Percentiles rank a stretch among this genome's conserved stretches.
Conservation (phyloP, 2,888 invertebrate genomes). For the Agelastica alni region DNA sequence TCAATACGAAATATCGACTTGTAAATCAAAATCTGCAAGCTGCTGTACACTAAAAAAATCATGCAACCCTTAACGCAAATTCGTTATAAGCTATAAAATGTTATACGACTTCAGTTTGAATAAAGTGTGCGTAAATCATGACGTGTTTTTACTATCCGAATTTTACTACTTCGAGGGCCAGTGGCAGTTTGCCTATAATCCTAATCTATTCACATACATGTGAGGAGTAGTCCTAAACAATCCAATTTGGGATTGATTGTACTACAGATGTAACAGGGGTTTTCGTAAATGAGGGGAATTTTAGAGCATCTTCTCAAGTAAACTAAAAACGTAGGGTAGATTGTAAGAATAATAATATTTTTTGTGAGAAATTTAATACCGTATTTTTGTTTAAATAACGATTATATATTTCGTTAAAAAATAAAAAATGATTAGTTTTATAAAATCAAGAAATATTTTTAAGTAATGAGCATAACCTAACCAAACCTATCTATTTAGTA, state of each 20-base stretch:
- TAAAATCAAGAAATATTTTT: too few relatives aligned
- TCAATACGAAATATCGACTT: constrained; percentile 30
- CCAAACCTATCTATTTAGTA: too few relatives aligned
- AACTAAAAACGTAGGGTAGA: neutral
- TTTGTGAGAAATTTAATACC: too few relatives aligned
- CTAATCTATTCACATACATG: constrained; percentile 29
- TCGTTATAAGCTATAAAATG: constrained; percentile 52
- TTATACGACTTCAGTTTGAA: constrained; percentile 48
- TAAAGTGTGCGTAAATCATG: constrained; percentile 37
- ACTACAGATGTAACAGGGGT: constrained; percentile 21
- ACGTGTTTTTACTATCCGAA: constrained; percentile 45
- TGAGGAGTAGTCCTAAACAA: constrained; percentile 25
- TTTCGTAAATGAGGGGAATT: constrained; percentile 12
- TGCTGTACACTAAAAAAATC: constrained; percentile 36
- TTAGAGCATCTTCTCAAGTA: constrained; percentile 2
- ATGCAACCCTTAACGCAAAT: constrained; percentile 47
- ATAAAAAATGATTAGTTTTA: too few relatives aligned
- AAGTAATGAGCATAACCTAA: too few relatives aligned
- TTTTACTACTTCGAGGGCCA: constrained; percentile 50
- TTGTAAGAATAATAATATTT: too few relatives aligned
- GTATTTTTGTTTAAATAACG: too few relatives aligned
- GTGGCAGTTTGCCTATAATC: constrained; percentile 27
- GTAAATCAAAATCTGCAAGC: constrained; percentile 35
- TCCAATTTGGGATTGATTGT: constrained; percentile 29
- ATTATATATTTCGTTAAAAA: too few relatives aligned